Base-by-base conservation (phyloP, 2,888 invertebrate species). In the Harpalus rufipes region DNA sequence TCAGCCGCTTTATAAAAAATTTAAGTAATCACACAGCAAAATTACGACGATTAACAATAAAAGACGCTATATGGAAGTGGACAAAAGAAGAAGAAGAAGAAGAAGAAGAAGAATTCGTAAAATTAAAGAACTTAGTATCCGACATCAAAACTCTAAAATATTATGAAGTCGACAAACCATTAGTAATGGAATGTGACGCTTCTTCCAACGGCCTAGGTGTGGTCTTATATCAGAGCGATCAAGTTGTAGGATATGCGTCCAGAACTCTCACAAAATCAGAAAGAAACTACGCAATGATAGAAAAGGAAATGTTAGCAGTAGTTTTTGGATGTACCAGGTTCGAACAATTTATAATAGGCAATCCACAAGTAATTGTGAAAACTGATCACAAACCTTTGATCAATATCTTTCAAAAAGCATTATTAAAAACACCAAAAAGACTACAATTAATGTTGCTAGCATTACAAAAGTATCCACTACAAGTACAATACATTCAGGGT, bases 51-150 rank as follows among this genome's bases (percentile, higher is more conserved):
- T n/a, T n/a, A n/a, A n/a, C n/a, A n/a, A n/a, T n/a, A n/a, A n/a
- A n/a, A n/a, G n/a, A n/a, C n/a, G n/a, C n/a, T n/a, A n/a, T n/a
- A n/a, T n/a, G n/a, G n/a, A n/a, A n/a, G n/a, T n/a, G n/a, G n/a
- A n/a, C n/a, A n/a, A n/a, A n/a, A n/a, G n/a, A n/a, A n/a, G n/a
- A n/a, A n/a, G n/a, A n/a, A n/a, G n/a, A n/a, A n/a, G n/a, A n/a
- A 65, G 10, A 85, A 83, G 74, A 58, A 61, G 44, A 86, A 86
- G 59, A 85, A 85, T 56, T 76, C 41, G 1, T 80, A 80, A 56
- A 86, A 84, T 65, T n/a, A n/a, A n/a, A n/a, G n/a, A n/a, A n/a
- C n/a, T n/a, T n/a, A n/a, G n/a, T n/a, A n/a, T n/a, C n/a, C n/a
- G n/a, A n/a, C n/a, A n/a, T n/a, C n/a, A n/a, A n/a, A n/a, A n/a